Percentiles rank a stretch among this genome's conserved stretches.
phyloP scores from a whole-genome alignment of 2,113 vertebrate species.

The Sapayoa aenigma region DNA sequence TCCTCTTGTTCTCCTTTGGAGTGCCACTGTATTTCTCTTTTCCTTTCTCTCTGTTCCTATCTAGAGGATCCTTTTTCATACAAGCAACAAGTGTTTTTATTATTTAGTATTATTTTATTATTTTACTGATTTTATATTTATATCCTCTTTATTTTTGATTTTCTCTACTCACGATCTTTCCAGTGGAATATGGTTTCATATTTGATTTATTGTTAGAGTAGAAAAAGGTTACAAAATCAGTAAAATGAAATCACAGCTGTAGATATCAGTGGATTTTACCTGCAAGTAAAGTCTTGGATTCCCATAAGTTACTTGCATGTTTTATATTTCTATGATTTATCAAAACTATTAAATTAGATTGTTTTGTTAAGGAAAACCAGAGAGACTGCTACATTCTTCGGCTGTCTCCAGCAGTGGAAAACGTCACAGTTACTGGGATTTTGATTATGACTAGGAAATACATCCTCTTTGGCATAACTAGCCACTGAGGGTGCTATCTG shows the following conservation, averaged over 20 bases:
- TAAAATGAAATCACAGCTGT: background rate
- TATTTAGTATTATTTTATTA: background rate
- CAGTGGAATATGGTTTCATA: background rate
- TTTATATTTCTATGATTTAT: background rate
- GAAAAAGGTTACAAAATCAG: background rate
- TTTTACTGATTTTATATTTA: background rate
- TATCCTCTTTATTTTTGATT: background rate
- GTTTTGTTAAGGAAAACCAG: background rate
- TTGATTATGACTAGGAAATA: background rate
- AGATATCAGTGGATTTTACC: background rate
- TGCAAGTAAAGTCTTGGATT: background rate
- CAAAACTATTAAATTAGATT: background rate
- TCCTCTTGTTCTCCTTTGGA: background rate
- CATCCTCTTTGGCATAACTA: background rate
- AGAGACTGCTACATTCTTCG: background rate
- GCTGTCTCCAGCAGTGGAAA: background rate
- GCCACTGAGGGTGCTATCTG: background rate
- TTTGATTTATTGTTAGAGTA: background rate
- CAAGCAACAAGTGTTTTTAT: background rate
- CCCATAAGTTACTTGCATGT: background rate
- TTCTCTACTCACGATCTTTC: background rate
- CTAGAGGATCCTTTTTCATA: background rate
- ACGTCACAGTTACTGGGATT: background rate
- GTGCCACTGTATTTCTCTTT: background rate
- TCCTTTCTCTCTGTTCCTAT: background rate